Evolutionary conservation across 2,888 invertebrate genomes (phyloP).

Genomic region (Brachypterus glaber): DNA sequence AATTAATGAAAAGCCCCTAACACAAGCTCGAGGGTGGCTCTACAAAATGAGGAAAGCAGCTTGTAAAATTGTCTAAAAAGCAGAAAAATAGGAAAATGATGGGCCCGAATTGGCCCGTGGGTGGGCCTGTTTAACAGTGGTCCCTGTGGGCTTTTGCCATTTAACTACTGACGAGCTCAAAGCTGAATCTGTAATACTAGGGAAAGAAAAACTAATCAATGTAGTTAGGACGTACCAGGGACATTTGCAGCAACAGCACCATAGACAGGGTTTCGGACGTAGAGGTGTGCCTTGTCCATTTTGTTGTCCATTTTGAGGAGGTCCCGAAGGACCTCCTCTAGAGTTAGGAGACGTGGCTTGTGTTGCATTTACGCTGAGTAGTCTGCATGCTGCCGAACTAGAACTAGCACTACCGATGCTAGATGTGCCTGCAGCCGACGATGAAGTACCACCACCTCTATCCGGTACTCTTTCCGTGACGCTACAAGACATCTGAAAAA

Average conservation of each 20-base stretch:
- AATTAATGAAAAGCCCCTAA: no score
- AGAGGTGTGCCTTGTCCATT: slow-evolving; percentile 36
- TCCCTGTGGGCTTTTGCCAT: no score
- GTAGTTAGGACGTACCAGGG: slow-evolving; percentile 45
- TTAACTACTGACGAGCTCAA: no score
- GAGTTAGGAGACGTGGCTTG: slow-evolving; percentile 36
- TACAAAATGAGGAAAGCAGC: no score
- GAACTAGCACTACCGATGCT: slow-evolving; percentile 12
- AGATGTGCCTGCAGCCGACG: slow-evolving; percentile 31
- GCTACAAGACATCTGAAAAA: slow-evolving; percentile 51
- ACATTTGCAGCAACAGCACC: slow-evolving; percentile 64
- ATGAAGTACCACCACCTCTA: slow-evolving; percentile 31
- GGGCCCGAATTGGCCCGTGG: no score
- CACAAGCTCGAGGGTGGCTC: no score
- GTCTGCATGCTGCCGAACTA: slow-evolving; percentile 30
- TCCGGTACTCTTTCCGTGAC: slow-evolving; percentile 44
- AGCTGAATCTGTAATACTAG: no score
- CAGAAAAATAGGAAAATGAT: no score
- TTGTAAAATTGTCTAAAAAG: no score
- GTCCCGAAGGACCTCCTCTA: slow-evolving; percentile 30
- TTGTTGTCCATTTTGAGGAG: slow-evolving; percentile 32
- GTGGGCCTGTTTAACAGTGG: no score
- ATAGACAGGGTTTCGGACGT: slow-evolving; percentile 53
- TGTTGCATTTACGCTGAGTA: slow-evolving; percentile 35
- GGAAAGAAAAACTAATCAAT: no score